Percentiles rank a stretch among this genome's conserved stretches.
Evolutionary conservation across 2,113 vertebrate genomes (phyloP).

Genomic region (Prochilodus magdalenae): DNA sequence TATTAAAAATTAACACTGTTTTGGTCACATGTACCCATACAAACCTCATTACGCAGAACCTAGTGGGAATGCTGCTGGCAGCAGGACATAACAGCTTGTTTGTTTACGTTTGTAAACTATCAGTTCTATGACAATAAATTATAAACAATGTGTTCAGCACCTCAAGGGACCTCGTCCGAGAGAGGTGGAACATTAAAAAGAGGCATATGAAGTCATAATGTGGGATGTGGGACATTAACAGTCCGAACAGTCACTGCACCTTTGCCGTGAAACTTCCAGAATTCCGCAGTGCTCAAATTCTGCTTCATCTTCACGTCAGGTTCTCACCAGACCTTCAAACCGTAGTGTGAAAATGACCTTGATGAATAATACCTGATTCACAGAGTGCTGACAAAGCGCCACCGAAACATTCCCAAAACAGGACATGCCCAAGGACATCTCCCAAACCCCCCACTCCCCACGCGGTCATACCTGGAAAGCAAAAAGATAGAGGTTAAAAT

Average conservation of each 20-base stretch:
- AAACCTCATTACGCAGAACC: no score
- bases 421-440: neutral
- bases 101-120: no score
- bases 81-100: no score
- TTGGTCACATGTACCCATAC: no score
- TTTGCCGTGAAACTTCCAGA: neutral
- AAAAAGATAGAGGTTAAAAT: neutral
- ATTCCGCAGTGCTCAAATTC: neutral
- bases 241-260: neutral
- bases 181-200: no score
- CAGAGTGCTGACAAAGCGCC: neutral
- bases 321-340: neutral
- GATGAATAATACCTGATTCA: constrained; percentile 17
- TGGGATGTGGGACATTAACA: no score
- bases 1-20: no score
- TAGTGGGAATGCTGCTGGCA: no score
- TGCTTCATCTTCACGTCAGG: constrained; percentile 8
- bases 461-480: neutral
- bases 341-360: constrained; percentile 39
- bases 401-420: neutral
- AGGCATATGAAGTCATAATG: no score
- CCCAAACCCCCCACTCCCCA: neutral
- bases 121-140: no score
- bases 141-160: no score
- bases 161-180: no score